Percentiles rank a stretch among this genome's conserved stretches.
Conservation (phyloP, 2,888 invertebrate genomes). For the Hemicrepidius hirtus region DNA sequence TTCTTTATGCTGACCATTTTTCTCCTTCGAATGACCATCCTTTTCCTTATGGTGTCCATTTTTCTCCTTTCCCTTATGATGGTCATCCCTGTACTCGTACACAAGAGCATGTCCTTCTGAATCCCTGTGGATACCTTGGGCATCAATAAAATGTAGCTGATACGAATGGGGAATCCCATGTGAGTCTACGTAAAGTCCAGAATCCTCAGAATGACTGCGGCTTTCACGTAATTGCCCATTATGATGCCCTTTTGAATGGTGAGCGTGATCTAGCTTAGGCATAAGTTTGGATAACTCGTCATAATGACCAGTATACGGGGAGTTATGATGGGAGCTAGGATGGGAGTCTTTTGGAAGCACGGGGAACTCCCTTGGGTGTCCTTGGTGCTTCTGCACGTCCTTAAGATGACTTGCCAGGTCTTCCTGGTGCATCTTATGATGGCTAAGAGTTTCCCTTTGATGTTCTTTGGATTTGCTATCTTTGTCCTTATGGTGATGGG, state of each 20-base stretch:
- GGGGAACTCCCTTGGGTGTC: conserved; percentile 66
- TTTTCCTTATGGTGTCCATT: conserved; percentile 50
- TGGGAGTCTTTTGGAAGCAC: conserved; percentile 64
- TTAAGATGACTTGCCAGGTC: conserved; percentile 59
- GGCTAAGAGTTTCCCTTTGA: conserved; percentile 59
- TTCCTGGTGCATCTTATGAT: conserved; percentile 58
- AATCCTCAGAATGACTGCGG: conserved; percentile 60
- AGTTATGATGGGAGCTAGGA: no score
- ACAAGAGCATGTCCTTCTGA: conserved; percentile 68
- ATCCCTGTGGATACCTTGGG: conserved; percentile 69
- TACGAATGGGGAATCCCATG: conserved; percentile 69
- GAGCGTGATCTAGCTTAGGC: conserved; percentile 54
- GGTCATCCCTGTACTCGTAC: conserved; percentile 31
- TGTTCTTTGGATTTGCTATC: conserved; percentile 60
- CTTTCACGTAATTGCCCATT: conserved; percentile 52
- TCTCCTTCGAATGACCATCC: conserved; percentile 49
- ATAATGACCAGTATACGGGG: conserved; percentile 16
- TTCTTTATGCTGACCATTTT: conserved; percentile 46
- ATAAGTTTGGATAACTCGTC: conserved; percentile 31
- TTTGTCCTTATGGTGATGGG: conserved; percentile 70
- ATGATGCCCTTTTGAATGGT: conserved; percentile 58
- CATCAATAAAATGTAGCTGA: conserved; percentile 69
- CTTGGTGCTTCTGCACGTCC: conserved; percentile 61
- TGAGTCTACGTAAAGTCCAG: conserved; percentile 68
- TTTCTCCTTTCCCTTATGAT: conserved; percentile 49